Percentiles rank a stretch among this genome's conserved stretches.
These are phyloP conservation scores for Lasioglossum morio DNA, from an alignment of 2,888 invertebrate species.

Conservation along the genomic window DNA sequence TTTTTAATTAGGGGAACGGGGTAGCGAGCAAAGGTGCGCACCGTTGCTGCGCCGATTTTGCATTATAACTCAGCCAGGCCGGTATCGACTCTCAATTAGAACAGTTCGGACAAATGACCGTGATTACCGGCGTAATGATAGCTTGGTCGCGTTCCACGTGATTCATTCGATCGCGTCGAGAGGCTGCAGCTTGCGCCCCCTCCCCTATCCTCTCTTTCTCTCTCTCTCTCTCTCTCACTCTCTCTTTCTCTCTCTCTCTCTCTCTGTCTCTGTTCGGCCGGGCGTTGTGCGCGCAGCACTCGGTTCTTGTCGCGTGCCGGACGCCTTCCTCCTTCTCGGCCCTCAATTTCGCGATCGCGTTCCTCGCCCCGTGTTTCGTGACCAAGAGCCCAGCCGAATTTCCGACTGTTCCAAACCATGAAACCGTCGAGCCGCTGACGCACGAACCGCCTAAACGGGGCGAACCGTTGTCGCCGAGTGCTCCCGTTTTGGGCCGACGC, in stretches of 20 bases:
- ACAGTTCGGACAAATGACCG: conserved; percentile 67
- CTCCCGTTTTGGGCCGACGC: not conserved
- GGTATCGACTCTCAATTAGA: conserved; percentile 70
- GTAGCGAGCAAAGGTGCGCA: conserved; percentile 12
- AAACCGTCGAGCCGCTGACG: not conserved
- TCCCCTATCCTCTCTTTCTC: not conserved
- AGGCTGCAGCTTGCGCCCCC: conserved; percentile 50
- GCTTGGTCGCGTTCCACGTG: conserved; percentile 68
- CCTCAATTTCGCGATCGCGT: conserved; percentile 46
- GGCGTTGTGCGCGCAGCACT: conserved; percentile 15
- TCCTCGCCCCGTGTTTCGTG: conserved; percentile 22
- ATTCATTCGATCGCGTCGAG: conserved; percentile 67
- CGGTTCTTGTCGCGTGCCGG: conserved; percentile 57
- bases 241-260: no score
- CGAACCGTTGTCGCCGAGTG: not conserved
- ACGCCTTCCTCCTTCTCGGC: conserved; percentile 15
- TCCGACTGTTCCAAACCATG: not conserved
- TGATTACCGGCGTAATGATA: conserved; percentile 73
- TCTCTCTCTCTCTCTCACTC: no score
- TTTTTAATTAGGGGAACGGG: not conserved
- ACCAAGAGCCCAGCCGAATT: conserved; percentile 19
- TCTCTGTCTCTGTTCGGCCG: not conserved
- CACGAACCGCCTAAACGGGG: not conserved
- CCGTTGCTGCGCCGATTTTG: conserved; percentile 26
- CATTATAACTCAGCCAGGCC: conserved; percentile 51